Conservation (phyloP, 2,113 vertebrate species). For the Hemicordylus capensis region DNA sequence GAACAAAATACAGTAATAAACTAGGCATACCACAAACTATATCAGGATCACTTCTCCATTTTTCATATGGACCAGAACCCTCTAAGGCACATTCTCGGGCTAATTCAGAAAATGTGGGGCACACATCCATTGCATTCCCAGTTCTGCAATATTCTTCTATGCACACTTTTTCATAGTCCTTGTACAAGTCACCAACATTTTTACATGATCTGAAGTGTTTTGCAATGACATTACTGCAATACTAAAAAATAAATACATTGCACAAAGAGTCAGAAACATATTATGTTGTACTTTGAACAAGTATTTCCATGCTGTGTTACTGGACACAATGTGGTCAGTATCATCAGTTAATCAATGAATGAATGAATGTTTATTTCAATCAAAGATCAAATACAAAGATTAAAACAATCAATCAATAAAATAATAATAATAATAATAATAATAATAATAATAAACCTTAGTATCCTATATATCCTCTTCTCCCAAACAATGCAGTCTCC, state of each 20-base stretch:
- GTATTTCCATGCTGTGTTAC: not conserved
- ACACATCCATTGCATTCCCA: not conserved
- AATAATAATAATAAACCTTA: too few relatives aligned
- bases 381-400: too few relatives aligned
- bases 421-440: too few relatives aligned
- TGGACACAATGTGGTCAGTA: too few relatives aligned
- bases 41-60: constrained; percentile 3
- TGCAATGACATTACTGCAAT: not conserved
- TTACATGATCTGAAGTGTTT: not conserved
- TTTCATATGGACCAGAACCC: not conserved
- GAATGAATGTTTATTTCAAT: too few relatives aligned
- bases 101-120: not conserved
- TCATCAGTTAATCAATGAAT: too few relatives aligned
- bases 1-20: not conserved
- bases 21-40: not conserved
- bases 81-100: not conserved
- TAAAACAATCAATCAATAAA: too few relatives aligned
- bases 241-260: not conserved
- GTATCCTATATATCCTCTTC: too few relatives aligned
- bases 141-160: constrained; percentile 8
- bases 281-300: not conserved
- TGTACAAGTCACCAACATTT: not conserved
- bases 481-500: too few relatives aligned
- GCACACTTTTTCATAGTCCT: not conserved
- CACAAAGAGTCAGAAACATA: not conserved